Base-by-base conservation (phyloP, 2,113 vertebrate genomes). In the Aptenodytes patagonicus region DNA sequence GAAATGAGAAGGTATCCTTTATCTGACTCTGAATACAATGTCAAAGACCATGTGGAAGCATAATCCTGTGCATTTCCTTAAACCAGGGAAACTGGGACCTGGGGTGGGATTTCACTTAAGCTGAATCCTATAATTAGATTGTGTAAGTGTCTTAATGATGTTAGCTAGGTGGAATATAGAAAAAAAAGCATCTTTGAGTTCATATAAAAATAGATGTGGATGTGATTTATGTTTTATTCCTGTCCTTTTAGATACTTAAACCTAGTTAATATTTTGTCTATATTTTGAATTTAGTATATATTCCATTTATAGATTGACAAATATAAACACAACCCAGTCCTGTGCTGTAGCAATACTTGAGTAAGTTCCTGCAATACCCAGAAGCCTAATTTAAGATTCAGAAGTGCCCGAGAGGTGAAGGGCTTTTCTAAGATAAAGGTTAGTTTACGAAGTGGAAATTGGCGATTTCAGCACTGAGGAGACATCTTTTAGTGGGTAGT, bases 61-160 rank as follows among this genome's bases (percentile, higher is more conserved):
- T 19, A n/a, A 79, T 60, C 10, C 8, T 31, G 3, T 20, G 18
- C 3, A 17, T 80, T 94, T 93, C 10, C 14, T 69, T 9, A 52
- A 28, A 26, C 3, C 0, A 4, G 13, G 15, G 16, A 78, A 81
- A 78, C 1, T 51, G 32, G 1, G 36, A 40, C 2, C 3, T 36
- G 32, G 2, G 2, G 3, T 62, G 19, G 10, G 19, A 20, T 70
- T 65, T 46, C 17, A 40, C 4, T 65, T 46, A n/a, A 44, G 8
- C n/a, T 32, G 8, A 54, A 68, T 71, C 20, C 18, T 60, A 25
- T 21, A 28, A 65, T 44, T 49, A 62, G 2, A 2, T 10, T 46
- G 4, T 22, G 1, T 28, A 70, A 57, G 21, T 42, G 4, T 42
- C 73, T 84, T 58, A 70, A 38, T 46, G 25, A 28, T 5, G 1